Base-by-base conservation (phyloP, 2,797 vertebrate genomes). In the Erethizon dorsatum region DNA sequence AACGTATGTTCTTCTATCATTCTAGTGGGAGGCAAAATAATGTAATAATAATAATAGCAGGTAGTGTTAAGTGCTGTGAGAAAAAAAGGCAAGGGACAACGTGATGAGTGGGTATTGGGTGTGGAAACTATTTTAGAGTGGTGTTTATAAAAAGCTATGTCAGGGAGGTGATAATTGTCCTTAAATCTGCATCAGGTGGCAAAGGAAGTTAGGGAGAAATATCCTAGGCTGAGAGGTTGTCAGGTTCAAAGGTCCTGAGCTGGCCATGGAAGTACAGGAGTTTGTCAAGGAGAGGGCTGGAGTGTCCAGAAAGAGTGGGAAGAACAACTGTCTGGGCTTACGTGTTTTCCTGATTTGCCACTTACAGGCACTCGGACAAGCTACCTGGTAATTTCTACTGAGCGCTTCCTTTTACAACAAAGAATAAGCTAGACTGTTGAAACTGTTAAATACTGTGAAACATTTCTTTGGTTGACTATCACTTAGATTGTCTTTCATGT, bases 381-480 rank as follows among this genome's bases (percentile, higher is more conserved):
- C 10, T 47, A 4, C 45, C n/a, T 52, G 45, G 31, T 41, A 33
- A 67, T 67, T 79, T 67, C 67, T 2, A 5, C 17, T 71, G 52
- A 59, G 9, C 33, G 20, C 61, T 77, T 77, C 50, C 11, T 91
- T 7, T 78, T 85, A 65, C 2, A 88, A 83, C 69, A 82, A 22
- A 28, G 41, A 83, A 94, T 18, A 59, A 52, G 14, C 31, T 73
- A 69, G 75, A 67, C 83, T 78, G 33, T 65, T 50, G 4, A 75
- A 92, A 45, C n/a, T 65, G n/a, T 45, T 73, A 86, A 94, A 54
- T 78, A 28, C 15, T 71, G 6, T 85, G 82, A 93, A 96, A 86
- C 86, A 84, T 31, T 31, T 56, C 4, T 47, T 56, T 11, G 0
- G 12, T 50, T 69, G 47, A 11, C 5, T 77, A 33, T 22, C 50